Conservation (phyloP, 2,797 vertebrate genomes). For the Halcyon chelicuti region DNA sequence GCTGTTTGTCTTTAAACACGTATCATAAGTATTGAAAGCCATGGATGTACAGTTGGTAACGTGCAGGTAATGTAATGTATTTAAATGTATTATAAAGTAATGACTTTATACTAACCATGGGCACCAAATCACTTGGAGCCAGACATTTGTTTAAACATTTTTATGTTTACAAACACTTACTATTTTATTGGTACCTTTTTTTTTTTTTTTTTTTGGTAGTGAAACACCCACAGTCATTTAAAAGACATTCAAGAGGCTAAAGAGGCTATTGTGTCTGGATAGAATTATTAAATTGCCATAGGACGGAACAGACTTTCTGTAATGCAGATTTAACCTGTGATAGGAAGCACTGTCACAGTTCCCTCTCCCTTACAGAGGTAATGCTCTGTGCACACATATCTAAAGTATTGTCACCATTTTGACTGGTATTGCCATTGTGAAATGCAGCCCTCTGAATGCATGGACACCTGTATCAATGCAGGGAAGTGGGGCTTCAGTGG, state of each 20-base stretch:
- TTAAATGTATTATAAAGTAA: conserved; percentile 45
- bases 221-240: neutral
- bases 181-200: conserved; percentile 17
- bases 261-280: neutral
- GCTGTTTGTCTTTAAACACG: neutral
- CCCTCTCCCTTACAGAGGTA: neutral
- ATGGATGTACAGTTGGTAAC: neutral
- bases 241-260: neutral
- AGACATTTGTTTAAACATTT: conserved; percentile 45
- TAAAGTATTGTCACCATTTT: neutral
- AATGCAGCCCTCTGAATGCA: neutral
- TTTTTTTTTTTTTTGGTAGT: neutral
- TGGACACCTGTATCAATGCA: accelerated
- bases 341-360: neutral
- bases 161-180: conserved; percentile 12
- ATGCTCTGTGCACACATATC: neutral
- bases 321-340: neutral
- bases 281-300: neutral
- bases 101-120: neutral
- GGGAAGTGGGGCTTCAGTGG: neutral
- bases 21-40: conserved; percentile 8
- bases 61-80: neutral
- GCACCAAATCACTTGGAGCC: neutral
- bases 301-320: neutral
- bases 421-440: neutral